phyloP scores from a whole-genome alignment of 2,797 vertebrate species.

The Xiphophorus birchmanni region DNA sequence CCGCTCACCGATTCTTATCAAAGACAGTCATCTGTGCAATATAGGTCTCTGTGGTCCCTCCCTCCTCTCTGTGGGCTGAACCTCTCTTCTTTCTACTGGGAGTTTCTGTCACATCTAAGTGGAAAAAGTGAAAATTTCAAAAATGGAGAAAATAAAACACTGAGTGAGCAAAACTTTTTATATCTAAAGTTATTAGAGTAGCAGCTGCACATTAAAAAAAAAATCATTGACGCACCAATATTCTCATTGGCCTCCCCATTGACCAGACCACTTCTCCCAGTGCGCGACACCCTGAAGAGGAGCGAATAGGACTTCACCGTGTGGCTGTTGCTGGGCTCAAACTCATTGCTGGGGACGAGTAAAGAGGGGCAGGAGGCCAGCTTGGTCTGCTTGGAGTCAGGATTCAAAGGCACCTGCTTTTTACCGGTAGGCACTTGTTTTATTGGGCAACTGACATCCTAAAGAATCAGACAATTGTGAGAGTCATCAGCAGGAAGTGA shows the following conservation, averaged over 20 bases:
- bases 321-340: constrained; percentile 99
- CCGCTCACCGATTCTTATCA: constrained; percentile 92
- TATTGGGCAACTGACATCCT: constrained; percentile 99
- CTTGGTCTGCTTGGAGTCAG: constrained; percentile 96
- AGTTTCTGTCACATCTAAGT: constrained; percentile 89
- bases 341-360: constrained; percentile 97
- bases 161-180: background rate
- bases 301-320: constrained; percentile 99
- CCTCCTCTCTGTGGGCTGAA: constrained; percentile 89
- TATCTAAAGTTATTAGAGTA: background rate
- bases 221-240: constrained; percentile 82
- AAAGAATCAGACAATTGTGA: constrained; percentile 34
- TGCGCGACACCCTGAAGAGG: constrained; percentile 95
- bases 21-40: constrained; percentile 98
- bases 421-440: constrained; percentile 99
- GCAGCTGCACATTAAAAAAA: background rate
- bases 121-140: constrained; percentile 10
- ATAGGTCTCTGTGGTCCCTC: constrained; percentile 88
- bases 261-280: constrained; percentile 89
- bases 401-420: constrained; percentile 99
- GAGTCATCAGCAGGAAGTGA: too few relatives aligned
- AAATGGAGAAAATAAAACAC: background rate
- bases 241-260: constrained; percentile 97
- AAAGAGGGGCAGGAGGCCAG: constrained; percentile 93
- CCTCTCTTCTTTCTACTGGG: constrained; percentile 89